Percentiles rank a stretch among this genome's conserved stretches.
phyloP scores from a whole-genome alignment of 2,888 invertebrate species.

The Colostygia pectinataria region DNA sequence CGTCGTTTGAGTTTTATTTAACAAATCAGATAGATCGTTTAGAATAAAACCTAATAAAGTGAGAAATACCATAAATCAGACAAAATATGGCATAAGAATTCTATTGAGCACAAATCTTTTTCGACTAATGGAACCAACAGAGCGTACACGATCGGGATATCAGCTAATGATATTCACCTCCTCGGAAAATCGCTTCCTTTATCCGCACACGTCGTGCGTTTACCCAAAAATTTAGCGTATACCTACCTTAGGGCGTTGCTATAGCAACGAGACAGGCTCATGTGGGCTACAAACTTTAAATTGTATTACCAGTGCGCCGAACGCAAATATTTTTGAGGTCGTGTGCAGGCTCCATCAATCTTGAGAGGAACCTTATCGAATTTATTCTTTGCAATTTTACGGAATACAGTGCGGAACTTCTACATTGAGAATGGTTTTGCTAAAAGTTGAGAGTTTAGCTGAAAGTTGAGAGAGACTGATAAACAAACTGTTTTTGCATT shows the following conservation, averaged over 20 bases:
- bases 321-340: constrained; percentile 63
- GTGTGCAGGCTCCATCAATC: constrained; percentile 40
- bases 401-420: constrained; percentile 14
- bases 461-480: no score
- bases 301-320: constrained; percentile 71
- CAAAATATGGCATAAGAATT: background rate
- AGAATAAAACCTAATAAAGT: no score
- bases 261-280: constrained; percentile 75
- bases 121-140: constrained; percentile 57
- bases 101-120: constrained; percentile 27
- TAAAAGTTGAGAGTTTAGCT: background rate
- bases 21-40: no score
- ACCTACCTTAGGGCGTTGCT: constrained; percentile 67
- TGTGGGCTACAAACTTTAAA: constrained; percentile 80
- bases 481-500: no score
- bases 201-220: constrained; percentile 70
- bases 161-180: constrained; percentile 79
- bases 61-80: no score
- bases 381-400: constrained; percentile 26
- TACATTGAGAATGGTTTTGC: constrained; percentile 9
- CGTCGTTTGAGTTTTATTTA: no score
- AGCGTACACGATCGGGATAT: constrained; percentile 53
- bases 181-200: constrained; percentile 77
- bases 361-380: constrained; percentile 31
- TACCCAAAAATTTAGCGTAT: constrained; percentile 71